phyloP scores from a whole-genome alignment of 2,113 vertebrate genomes.

The Xenopus laevis region DNA sequence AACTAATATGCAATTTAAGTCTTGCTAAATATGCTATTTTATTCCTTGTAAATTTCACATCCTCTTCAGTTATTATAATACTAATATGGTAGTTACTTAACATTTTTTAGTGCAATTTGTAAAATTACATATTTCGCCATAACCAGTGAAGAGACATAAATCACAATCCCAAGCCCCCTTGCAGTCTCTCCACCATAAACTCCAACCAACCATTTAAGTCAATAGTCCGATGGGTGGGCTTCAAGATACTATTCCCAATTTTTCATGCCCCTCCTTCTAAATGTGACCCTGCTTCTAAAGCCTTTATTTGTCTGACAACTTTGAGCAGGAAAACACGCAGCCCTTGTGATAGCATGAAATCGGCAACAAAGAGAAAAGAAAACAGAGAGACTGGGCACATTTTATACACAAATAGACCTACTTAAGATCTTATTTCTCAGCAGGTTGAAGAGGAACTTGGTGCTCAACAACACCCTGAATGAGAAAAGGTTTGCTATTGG shows the following conservation, averaged over 20 bases:
- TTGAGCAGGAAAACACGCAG: slow-evolving; percentile 86
- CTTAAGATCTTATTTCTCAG: slow-evolving; percentile 47
- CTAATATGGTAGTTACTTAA: too few relatives aligned
- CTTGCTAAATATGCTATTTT: too few relatives aligned
- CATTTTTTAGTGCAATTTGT: too few relatives aligned
- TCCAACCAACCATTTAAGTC: slow-evolving; percentile 50
- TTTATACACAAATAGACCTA: slow-evolving; percentile 76
- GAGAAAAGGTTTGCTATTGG: too few relatives aligned
- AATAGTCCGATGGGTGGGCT: slow-evolving; percentile 78
- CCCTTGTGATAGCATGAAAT: slow-evolving; percentile 95
- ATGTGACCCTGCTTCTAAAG: slow-evolving; percentile 81
- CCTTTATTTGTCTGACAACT: slow-evolving; percentile 89
- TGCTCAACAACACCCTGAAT: not conserved
- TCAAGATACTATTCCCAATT: slow-evolving; percentile 83
- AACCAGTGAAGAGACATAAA: too few relatives aligned
- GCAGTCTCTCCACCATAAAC: too few relatives aligned
- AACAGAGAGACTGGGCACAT: slow-evolving; percentile 72
- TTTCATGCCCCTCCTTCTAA: slow-evolving; percentile 90
- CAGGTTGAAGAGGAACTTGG: too few relatives aligned
- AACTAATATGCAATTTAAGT: too few relatives aligned
- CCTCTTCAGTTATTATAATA: too few relatives aligned
- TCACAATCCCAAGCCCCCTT: slow-evolving; percentile 48
- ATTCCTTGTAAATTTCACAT: too few relatives aligned
- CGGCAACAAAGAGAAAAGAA: slow-evolving; percentile 80
- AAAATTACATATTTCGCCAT: too few relatives aligned